These are phyloP conservation scores for Mesitornis unicolor DNA, from an alignment of 2,113 vertebrate genomes.

Conservation along the genomic window DNA sequence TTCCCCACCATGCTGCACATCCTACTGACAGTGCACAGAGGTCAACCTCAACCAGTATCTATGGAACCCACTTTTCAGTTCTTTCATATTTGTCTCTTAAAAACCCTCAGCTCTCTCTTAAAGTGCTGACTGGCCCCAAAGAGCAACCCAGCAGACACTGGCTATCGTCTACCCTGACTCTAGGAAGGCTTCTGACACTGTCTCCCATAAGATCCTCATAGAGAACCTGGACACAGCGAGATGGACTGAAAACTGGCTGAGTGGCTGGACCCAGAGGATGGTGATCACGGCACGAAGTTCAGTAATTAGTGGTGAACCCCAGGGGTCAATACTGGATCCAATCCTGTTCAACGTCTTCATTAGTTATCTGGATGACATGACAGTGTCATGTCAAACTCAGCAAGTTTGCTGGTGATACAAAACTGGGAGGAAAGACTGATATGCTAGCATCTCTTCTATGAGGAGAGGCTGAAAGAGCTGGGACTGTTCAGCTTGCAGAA, in stretches of 20 bases:
- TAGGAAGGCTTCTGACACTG: background rate
- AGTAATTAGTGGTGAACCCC: background rate
- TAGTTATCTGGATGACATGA: background rate
- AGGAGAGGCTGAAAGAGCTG: background rate
- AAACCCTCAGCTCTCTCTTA: too few relatives aligned
- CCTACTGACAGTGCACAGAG: background rate
- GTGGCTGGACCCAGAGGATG: background rate
- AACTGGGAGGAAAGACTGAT: background rate
- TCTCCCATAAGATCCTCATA: background rate
- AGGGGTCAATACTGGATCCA: background rate
- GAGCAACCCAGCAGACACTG: background rate
- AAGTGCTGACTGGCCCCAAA: background rate
- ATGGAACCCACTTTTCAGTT: background rate
- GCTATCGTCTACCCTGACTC: background rate
- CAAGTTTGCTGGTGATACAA: background rate
- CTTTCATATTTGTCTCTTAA: background rate
- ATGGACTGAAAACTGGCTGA: background rate
- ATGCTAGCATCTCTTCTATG: background rate
- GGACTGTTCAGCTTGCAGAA: background rate
- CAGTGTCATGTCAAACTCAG: background rate
- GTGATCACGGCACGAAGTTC: background rate
- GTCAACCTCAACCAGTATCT: background rate
- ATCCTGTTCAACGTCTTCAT: background rate
- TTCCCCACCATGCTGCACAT: too few relatives aligned
- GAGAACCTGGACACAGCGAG: background rate